These are phyloP conservation scores for Aphyosemion australe DNA, from an alignment of 2,113 vertebrate species.

Conservation along the genomic window DNA sequence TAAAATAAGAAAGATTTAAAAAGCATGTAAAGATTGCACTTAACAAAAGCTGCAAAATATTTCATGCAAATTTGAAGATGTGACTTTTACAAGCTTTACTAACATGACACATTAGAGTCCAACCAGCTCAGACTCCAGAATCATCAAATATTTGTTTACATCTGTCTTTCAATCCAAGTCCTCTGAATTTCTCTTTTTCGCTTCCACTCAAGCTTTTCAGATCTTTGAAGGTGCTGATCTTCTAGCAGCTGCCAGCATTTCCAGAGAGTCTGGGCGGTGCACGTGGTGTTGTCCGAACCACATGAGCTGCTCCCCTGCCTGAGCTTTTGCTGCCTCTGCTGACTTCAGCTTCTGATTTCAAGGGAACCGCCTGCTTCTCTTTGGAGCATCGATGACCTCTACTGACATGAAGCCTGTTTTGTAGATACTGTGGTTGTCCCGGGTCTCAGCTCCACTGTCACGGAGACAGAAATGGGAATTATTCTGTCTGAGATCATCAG, in stretches of 20 bases:
- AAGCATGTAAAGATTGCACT: no score
- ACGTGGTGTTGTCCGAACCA: conserved; percentile 74
- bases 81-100: no score
- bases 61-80: no score
- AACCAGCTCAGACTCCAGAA: neutral
- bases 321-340: conserved; percentile 48
- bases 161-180: no score
- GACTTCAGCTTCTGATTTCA: conserved; percentile 70
- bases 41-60: no score
- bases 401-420: conserved; percentile 68
- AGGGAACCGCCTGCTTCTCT: conserved; percentile 73
- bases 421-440: conserved; percentile 64
- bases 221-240: conserved; percentile 11
- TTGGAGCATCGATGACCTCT: neutral
- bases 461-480: conserved; percentile 79
- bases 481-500: conserved; percentile 71
- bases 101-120: neutral
- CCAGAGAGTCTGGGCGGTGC: conserved; percentile 20
- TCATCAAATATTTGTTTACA: no score
- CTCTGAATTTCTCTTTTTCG: neutral
- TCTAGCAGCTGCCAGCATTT: conserved; percentile 47
- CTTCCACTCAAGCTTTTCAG: neutral
- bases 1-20: no score
- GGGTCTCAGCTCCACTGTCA: conserved; percentile 38
- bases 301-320: conserved; percentile 54